A percentile compares a stretch with the other conserved stretches of the same genome.
These are phyloP conservation scores for Agrochola lota DNA, from an alignment of 2,888 invertebrate genomes.

Conservation along the genomic window DNA sequence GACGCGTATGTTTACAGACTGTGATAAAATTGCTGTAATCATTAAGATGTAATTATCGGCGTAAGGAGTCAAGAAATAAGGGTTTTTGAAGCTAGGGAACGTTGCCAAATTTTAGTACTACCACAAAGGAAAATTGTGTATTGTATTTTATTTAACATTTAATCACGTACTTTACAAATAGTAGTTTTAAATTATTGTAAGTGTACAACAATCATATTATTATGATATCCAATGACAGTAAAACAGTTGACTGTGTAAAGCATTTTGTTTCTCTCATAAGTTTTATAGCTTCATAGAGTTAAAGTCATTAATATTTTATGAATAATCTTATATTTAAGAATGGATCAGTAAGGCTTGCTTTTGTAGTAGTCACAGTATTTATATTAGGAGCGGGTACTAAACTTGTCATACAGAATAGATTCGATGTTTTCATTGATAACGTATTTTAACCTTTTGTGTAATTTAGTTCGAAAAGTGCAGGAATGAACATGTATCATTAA, in stretches of 20 bases:
- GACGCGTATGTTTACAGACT: conserved; percentile 73
- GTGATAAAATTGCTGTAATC: conserved; percentile 80
- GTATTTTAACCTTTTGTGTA: not conserved
- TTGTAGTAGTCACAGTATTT: conserved; percentile 35
- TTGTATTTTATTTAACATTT: conserved; percentile 34
- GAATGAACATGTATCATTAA: not conserved
- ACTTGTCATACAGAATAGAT: conserved; percentile 4
- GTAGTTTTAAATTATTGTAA: conserved; percentile 43
- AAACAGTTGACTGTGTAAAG: conserved; percentile 37
- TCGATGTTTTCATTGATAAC: conserved; percentile 34
- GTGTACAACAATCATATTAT: conserved; percentile 35
- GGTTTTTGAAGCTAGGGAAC: conserved; percentile 23
- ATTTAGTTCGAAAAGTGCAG: conserved; percentile 12
- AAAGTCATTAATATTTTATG: conserved; percentile 47
- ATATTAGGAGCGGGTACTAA: conserved; percentile 16
- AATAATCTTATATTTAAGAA: conserved; percentile 49
- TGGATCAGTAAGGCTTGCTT: conserved; percentile 18
- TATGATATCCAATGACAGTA: conserved; percentile 14
- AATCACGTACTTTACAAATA: conserved; percentile 38
- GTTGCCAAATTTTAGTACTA: conserved; percentile 60
- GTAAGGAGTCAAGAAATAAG: conserved; percentile 41
- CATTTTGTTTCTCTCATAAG: conserved; percentile 53
- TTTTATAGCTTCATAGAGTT: conserved; percentile 20
- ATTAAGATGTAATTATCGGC: conserved; percentile 67
- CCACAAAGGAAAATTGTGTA: conserved; percentile 9